Conservation (phyloP, 2,888 invertebrate genomes). For the Arctia plantaginis region DNA sequence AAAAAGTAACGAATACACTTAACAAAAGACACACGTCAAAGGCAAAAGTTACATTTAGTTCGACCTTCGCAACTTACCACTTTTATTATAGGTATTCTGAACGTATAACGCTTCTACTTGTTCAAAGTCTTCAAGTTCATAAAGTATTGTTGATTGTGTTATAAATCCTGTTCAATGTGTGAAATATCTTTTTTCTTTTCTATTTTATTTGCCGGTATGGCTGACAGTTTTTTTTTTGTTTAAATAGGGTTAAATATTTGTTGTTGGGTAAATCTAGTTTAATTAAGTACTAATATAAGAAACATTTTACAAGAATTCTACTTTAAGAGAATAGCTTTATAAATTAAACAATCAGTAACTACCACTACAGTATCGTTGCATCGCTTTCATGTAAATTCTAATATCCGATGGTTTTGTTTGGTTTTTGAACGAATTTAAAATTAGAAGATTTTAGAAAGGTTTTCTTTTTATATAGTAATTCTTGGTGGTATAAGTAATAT, state of each 20-base stretch:
- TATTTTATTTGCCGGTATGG: slow-evolving; percentile 24
- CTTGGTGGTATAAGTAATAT: too few relatives aligned
- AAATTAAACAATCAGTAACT: too few relatives aligned
- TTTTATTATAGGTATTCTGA: slow-evolving; percentile 44
- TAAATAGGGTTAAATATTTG: neutral
- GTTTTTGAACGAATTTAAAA: too few relatives aligned
- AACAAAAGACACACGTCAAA: slow-evolving; percentile 46
- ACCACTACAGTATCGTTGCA: too few relatives aligned
- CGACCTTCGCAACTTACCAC: slow-evolving; percentile 51
- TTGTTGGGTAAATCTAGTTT: too few relatives aligned
- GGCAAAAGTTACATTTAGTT: slow-evolving; percentile 50
- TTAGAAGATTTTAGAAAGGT: too few relatives aligned
- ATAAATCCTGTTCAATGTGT: slow-evolving; percentile 43
- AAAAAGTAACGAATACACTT: slow-evolving; percentile 29
- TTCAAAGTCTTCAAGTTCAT: slow-evolving; percentile 37
- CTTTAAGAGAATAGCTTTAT: too few relatives aligned
- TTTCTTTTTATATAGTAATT: too few relatives aligned
- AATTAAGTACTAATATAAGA: too few relatives aligned
- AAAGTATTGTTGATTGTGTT: slow-evolving; percentile 38
- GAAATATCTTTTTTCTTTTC: slow-evolving; percentile 30
- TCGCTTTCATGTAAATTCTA: too few relatives aligned
- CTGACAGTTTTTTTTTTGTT: slow-evolving; percentile 20
- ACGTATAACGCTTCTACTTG: slow-evolving; percentile 31
- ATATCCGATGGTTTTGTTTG: too few relatives aligned
- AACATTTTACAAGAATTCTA: too few relatives aligned